Base-by-base conservation (phyloP, 1,140 invertebrate genomes). In the Pararge aegeria region DNA sequence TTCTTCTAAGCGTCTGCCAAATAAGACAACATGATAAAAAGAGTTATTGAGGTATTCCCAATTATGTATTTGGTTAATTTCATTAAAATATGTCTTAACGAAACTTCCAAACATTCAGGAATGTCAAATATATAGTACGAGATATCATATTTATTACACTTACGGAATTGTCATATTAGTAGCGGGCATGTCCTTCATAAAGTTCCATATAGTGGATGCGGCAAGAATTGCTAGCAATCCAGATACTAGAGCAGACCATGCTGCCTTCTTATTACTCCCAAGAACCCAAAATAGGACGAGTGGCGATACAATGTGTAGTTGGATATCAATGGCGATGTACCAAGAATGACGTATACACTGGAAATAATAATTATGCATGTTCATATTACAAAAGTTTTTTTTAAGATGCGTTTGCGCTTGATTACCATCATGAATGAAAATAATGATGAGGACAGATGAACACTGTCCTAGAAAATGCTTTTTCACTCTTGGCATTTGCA, bases 291-390 rank as follows among this genome's bases (percentile, higher is more conserved):
- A 89, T n/a, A 92, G 66, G 0, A 92, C 52, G 0, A 92, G 16
- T 0, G 91, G 85, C 2, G 88, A 87, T 1, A 92, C 5, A 20
- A 91, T 80, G 61, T 90, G 90, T 2, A 92, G 74, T 38, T 93
- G 92, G 50, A 92, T 89, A 52, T 93, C 92, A 0, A 91, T 90
- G 0, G 91, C 80, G 9, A 93, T 61, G 54, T 93, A 93, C 92
- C 92, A 93, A 0, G 91, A 78, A 56, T 92, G 91, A 21, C 80
- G 78, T 44, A 93, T 75, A 62, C 92, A 93, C 92, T 93, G 72
- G 44, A 27, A 65, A 20, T n/a, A 37, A 37, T 27, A 37, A 37
- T 37, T 4, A 12, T 37, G n/a, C 34, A 37, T 37, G 0, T 10
- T 13, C 10, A n/a, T n/a, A n/a, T n/a, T n/a, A n/a, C n/a, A n/a